Conservation (phyloP, 2,113 vertebrate genomes). For the Chionis minor region DNA sequence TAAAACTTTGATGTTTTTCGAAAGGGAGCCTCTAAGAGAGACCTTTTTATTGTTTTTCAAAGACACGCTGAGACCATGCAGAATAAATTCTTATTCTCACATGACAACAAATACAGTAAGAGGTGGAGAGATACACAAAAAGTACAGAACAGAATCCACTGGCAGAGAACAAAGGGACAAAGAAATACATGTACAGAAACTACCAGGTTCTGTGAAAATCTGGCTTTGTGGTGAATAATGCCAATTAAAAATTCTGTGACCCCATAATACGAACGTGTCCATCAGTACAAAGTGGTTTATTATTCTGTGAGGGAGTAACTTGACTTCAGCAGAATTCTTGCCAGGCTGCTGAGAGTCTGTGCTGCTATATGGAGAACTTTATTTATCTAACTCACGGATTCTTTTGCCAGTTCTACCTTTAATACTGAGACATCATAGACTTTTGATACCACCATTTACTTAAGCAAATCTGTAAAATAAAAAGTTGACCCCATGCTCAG, state of each 20-base stretch:
- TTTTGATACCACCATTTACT: neutral
- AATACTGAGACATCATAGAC: neutral
- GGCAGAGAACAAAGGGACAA: neutral
- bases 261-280: fast-evolving
- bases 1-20: neutral
- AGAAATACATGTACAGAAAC: neutral
- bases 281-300: neutral
- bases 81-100: neutral
- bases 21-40: neutral
- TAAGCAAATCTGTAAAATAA: neutral
- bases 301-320: neutral
- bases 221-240: neutral
- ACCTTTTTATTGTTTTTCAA: neutral
- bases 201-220: neutral
- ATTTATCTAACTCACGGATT: neutral
- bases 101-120: neutral
- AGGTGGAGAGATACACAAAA: neutral
- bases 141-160: neutral
- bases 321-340: neutral
- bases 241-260: neutral
- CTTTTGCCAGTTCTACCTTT: neutral
- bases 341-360: neutral
- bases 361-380: neutral
- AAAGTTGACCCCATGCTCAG: neutral
- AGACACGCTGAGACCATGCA: neutral